These are phyloP conservation scores for Arizona elegans DNA, from an alignment of 2,113 vertebrate species.

Conservation along the genomic window DNA sequence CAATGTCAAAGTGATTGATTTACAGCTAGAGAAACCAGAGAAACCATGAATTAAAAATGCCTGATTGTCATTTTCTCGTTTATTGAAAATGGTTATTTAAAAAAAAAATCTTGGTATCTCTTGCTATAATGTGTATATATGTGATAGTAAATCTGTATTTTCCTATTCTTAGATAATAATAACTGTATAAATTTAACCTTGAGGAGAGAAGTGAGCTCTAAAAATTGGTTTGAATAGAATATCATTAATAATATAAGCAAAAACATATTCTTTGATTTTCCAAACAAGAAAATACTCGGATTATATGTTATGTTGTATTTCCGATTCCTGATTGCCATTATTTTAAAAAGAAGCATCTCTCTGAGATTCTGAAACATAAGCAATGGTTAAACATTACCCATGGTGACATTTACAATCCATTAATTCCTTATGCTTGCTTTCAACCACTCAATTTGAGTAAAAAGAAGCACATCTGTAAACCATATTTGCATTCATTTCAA, in stretches of 20 bases:
- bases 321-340: not conserved
- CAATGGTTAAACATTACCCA: not conserved
- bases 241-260: not conserved
- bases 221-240: not conserved
- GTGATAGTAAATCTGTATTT: not conserved
- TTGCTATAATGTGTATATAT: not conserved
- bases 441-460: not conserved
- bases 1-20: slow-evolving; percentile 55
- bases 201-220: not conserved
- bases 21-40: slow-evolving; percentile 65
- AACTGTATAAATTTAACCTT: not conserved
- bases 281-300: not conserved
- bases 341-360: not conserved
- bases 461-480: not conserved
- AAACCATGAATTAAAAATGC: slow-evolving; percentile 13
- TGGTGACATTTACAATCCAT: not conserved
- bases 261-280: not conserved
- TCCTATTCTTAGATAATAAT: not conserved
- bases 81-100: not conserved
- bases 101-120: not conserved
- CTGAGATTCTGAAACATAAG: not conserved
- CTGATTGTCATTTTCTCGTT: not conserved
- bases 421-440: not conserved
- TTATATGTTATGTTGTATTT: not conserved
- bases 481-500: not conserved